Conservation (phyloP, 2,888 invertebrate species). For the Ceramica pisi region DNA sequence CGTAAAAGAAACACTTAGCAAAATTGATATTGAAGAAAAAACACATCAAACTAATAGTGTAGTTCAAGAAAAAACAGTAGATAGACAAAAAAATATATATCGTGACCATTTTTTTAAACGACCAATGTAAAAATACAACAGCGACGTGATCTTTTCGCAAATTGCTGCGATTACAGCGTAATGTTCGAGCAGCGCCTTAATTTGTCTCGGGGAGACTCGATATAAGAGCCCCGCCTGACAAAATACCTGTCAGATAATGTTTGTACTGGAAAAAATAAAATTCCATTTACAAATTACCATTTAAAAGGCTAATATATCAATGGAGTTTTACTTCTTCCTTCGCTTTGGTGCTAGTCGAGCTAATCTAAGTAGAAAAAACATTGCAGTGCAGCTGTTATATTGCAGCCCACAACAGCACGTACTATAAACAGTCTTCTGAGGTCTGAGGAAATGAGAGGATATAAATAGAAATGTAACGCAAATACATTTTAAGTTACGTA, state of each 20-base stretch:
- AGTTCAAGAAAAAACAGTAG: conserved; percentile 34
- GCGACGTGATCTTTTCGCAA: conserved; percentile 77
- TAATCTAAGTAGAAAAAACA: conserved; percentile 28
- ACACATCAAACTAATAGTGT: conserved; percentile 33
- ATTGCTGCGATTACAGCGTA: conserved; percentile 76
- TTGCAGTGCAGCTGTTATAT: conserved; percentile 10
- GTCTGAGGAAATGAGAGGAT: conserved; percentile 18
- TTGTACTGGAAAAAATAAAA: conserved; percentile 62
- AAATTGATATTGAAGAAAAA: conserved; percentile 55
- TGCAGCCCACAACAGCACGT: conserved; percentile 29
- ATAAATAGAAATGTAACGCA: conserved; percentile 14
- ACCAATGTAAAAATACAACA: conserved; percentile 72
- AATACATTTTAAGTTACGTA: conserved; percentile 2
- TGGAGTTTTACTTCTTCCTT: conserved; percentile 27
- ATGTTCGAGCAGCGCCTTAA: conserved; percentile 69
- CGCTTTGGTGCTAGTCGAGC: background rate
- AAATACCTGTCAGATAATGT: conserved; percentile 75
- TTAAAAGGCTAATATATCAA: conserved; percentile 59
- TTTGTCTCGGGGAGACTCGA: conserved; percentile 70
- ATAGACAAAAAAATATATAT: conserved; percentile 57
- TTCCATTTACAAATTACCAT: conserved; percentile 52
- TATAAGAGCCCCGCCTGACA: conserved; percentile 72
- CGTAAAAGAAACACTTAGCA: conserved; percentile 38
- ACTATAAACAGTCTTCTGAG: conserved; percentile 22
- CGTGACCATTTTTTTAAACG: conserved; percentile 72